These are phyloP conservation scores for Itoplectis maculator DNA, from an alignment of 2,888 invertebrate genomes.

Conservation along the genomic window DNA sequence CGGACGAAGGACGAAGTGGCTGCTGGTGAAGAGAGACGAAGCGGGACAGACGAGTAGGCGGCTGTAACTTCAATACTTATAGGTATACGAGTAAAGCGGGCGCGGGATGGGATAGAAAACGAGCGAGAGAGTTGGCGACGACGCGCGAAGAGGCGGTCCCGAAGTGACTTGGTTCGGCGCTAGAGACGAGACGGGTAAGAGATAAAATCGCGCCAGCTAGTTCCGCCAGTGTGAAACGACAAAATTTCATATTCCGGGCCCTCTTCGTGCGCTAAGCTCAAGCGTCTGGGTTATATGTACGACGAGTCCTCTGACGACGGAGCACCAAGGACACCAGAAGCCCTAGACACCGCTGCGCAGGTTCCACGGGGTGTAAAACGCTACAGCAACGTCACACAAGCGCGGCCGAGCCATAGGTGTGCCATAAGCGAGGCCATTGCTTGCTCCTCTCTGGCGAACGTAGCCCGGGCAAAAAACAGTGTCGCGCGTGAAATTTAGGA, in stretches of 20 bases:
- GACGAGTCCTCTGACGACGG: neutral
- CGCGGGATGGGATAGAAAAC: conserved; percentile 11
- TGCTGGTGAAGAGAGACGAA: conserved; percentile 21
- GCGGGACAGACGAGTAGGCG: conserved; percentile 20
- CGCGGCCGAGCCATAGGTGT: conserved; percentile 54
- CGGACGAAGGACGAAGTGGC: conserved; percentile 12
- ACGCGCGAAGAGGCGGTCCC: conserved; percentile 55
- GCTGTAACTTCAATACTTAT: conserved; percentile 16
- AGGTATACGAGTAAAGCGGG: neutral
- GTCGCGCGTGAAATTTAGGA: conserved; percentile 75
- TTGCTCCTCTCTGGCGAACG: conserved; percentile 29
- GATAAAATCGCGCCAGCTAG: conserved; percentile 38
- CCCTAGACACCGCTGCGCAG: conserved; percentile 6
- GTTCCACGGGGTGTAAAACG: neutral
- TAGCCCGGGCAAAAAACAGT: conserved; percentile 66
- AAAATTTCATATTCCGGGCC: conserved; percentile 76
- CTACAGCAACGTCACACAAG: neutral
- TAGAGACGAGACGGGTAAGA: conserved; percentile 33
- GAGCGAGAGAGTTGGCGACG: conserved; percentile 57
- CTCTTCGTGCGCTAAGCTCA: conserved; percentile 48
- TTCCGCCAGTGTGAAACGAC: conserved; percentile 52
- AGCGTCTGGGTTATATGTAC: conserved; percentile 5
- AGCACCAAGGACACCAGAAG: conserved; percentile 7
- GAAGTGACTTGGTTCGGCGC: conserved; percentile 47
- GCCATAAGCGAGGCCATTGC: conserved; percentile 2